Conservation (phyloP, 2,797 vertebrate species). For the Fistularia commersonii region DNA sequence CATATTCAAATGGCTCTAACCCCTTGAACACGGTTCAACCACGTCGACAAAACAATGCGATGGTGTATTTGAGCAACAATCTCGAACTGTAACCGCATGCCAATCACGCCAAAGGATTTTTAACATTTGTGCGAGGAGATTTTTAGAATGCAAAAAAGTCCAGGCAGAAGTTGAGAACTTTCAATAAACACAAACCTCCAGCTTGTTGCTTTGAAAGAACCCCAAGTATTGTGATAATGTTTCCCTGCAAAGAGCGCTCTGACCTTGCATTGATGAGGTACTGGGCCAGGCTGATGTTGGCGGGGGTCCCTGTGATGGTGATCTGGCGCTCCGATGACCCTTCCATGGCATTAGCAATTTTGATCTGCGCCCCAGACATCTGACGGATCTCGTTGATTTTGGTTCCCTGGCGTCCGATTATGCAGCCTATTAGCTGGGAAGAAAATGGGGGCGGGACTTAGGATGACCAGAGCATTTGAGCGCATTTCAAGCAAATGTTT, state of each 20-base stretch:
- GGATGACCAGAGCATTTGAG: conserved; percentile 25
- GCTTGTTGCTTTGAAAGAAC: background rate
- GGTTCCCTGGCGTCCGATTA: conserved; percentile 96
- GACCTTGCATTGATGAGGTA: conserved; percentile 98
- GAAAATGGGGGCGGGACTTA: conserved; percentile 64
- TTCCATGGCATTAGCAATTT: conserved; percentile 95
- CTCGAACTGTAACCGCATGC: no score
- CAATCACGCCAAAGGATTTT: no score
- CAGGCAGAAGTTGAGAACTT: no score
- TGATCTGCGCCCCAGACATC: conserved; percentile 98
- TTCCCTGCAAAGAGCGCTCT: conserved; percentile 19
- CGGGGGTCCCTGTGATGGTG: conserved; percentile 94
- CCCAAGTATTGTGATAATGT: background rate
- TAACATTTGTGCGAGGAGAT: no score
- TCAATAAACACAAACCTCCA: no score
- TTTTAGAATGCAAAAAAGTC: no score
- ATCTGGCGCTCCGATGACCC: conserved; percentile 94
- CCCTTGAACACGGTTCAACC: no score
- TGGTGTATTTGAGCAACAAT: no score
- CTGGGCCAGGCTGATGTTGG: conserved; percentile 97
- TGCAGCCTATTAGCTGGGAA: conserved; percentile 97
- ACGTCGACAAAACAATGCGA: no score
- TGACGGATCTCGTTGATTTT: conserved; percentile 99
- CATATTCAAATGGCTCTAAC: no score
- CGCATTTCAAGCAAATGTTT: no score